These are phyloP conservation scores for Chloroclysta siterata DNA, from an alignment of 2,888 invertebrate genomes.

Conservation along the genomic window DNA sequence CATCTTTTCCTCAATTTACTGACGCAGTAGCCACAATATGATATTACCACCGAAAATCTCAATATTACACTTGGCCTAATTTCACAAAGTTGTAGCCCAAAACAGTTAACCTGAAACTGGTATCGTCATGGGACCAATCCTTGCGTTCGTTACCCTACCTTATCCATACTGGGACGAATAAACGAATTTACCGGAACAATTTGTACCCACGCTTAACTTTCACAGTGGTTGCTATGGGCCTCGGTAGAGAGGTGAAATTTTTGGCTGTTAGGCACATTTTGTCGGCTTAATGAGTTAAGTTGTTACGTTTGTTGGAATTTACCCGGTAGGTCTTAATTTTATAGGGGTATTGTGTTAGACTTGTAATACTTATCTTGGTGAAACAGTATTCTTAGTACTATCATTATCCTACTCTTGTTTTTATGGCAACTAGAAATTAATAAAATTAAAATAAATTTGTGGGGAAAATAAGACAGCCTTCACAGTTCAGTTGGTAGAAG, in stretches of 20 bases:
- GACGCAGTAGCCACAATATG: conserved; percentile 20
- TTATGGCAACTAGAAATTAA: no score
- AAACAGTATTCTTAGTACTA: conserved; percentile 1
- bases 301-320: conserved; percentile 60
- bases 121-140: conserved; percentile 75
- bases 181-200: conserved; percentile 80
- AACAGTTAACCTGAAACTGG: conserved; percentile 69
- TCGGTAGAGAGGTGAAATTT: conserved; percentile 57
- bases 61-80: conserved; percentile 63
- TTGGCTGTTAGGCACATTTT: conserved; percentile 50
- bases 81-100: conserved; percentile 57
- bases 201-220: conserved; percentile 75
- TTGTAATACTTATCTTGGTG: conserved; percentile 25
- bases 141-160: conserved; percentile 63
- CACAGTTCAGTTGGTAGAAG: no score
- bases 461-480: no score
- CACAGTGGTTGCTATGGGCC: conserved; percentile 49
- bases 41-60: conserved; percentile 48
- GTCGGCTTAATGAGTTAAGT: conserved; percentile 59
- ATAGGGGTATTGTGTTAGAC: conserved; percentile 29
- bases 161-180: conserved; percentile 64
- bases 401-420: no score
- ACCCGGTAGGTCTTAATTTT: conserved; percentile 37
- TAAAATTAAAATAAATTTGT: no score
- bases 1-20: conserved; percentile 8